phyloP scores from a whole-genome alignment of 2,113 vertebrate species.

The Montifringilla adamsi region DNA sequence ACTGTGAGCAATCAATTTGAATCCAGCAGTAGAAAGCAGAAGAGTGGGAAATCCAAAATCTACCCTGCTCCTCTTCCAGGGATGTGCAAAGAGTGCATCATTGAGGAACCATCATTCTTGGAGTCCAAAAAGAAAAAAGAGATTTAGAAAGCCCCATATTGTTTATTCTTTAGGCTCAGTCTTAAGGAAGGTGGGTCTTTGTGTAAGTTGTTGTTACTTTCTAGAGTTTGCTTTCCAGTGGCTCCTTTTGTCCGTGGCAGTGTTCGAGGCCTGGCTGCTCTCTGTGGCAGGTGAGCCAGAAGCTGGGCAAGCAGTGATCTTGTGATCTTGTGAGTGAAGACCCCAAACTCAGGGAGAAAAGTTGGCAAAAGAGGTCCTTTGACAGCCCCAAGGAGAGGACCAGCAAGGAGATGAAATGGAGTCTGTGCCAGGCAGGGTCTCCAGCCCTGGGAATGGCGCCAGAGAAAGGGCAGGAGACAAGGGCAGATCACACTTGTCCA shows the following conservation, averaged over 20 bases:
- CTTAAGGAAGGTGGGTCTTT: background rate
- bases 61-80: background rate
- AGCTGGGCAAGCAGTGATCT: background rate
- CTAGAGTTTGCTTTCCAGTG: background rate
- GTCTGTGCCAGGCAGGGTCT: background rate
- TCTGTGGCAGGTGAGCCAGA: background rate
- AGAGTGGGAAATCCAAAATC: background rate
- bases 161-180: background rate
- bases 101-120: background rate
- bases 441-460: background rate
- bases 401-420: background rate
- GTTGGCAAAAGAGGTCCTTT: background rate
- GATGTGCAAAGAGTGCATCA: too few relatives aligned
- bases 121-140: background rate
- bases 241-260: background rate
- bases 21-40: background rate
- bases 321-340: too few relatives aligned
- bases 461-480: background rate
- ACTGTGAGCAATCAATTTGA: background rate
- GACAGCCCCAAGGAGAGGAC: rapidly evolving
- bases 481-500: background rate
- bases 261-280: rapidly evolving
- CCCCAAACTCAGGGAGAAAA: background rate
- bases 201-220: background rate
- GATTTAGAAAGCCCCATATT: rapidly evolving